Base-by-base conservation (phyloP, 2,888 invertebrate species). In the Drosophila multiciliata region DNA sequence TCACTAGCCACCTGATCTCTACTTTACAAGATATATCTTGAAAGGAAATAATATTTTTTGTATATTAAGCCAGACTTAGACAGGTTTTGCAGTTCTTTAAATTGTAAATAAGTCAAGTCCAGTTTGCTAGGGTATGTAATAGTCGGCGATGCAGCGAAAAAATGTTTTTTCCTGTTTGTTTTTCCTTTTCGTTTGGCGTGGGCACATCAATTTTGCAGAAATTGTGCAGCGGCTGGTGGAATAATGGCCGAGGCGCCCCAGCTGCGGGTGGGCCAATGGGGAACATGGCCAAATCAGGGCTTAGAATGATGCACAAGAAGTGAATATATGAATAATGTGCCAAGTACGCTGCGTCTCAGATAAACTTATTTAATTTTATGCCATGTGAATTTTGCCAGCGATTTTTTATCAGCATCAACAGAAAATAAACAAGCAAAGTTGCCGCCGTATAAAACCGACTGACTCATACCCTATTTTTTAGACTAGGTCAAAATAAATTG, bases 121-220 rank as follows among this genome's bases (percentile, higher is more conserved):
- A 23, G 12, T 4, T 20, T 3, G 53, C 20, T 5, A 54, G 54
- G 12, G 54, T 36, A 26, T 54, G 11, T 4, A 12, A 26, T 17
- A 17, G 23, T 17, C 54, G 35, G 11, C 23, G 23, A 5, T 23
- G 45, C 45, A 23, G 6, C 45, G 1, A 6, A 11, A 17, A 23
- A 15, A 8, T 23, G 2, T 45, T 15, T 7, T 23, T 45, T 45
- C 20, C 9, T 54, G 15, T 35, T 53, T 53, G 33, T 62, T 50
- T 58, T 66, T 42, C 65, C 66, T 61, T 32, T 57, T 67, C 59
- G 60, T 59, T 65, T 55, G 62, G 58, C 58, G 57, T 50, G 66
- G 70, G 82, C 88, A 76, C 77, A 87, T 85, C 79, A 89, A 82
- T 86, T 85, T 75, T 70, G 66, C 65, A 82, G 73, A 87, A 85